A percentile compares a stretch with the other conserved stretches of the same genome.
Conservation (phyloP, 2,888 invertebrate genomes). For the Philereme vetulata region DNA sequence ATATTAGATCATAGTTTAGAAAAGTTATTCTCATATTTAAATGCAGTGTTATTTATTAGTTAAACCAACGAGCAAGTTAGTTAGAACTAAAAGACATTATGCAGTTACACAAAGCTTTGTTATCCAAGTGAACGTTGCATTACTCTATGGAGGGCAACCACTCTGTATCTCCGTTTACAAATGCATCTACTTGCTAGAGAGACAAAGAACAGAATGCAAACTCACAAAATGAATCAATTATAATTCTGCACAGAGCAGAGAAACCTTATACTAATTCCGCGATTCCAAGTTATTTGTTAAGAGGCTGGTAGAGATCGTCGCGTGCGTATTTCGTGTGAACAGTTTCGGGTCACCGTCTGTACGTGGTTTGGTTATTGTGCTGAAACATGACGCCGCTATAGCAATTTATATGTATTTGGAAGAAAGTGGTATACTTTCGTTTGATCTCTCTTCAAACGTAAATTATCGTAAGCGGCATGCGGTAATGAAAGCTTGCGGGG, state of each 20-base stretch:
- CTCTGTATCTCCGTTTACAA: slow-evolving; percentile 10
- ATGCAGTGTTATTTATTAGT: no score
- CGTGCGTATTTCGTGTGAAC: slow-evolving; percentile 45
- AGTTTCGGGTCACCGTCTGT: slow-evolving; percentile 57
- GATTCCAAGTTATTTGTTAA: slow-evolving; percentile 52
- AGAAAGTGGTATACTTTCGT: slow-evolving; percentile 58
- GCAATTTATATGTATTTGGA: slow-evolving; percentile 54
- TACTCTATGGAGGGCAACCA: slow-evolving; percentile 19
- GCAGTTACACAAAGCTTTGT: slow-evolving; percentile 6
- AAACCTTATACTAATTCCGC: slow-evolving; percentile 61
- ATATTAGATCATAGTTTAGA: no score
- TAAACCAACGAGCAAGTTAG: no score
- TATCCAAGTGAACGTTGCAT: slow-evolving; percentile 20
- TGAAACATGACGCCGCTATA: slow-evolving; percentile 50
- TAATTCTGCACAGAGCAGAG: slow-evolving; percentile 50
- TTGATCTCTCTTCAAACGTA: slow-evolving; percentile 45
- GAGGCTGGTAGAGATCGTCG: slow-evolving; percentile 49
- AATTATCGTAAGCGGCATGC: slow-evolving; percentile 50
- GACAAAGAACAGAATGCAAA: slow-evolving; percentile 19
- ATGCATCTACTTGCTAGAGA: slow-evolving; percentile 28
- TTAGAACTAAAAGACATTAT: neutral
- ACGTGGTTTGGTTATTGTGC: slow-evolving; percentile 65
- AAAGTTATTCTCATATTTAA: no score
- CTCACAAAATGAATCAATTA: slow-evolving; percentile 15
- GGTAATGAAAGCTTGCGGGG: slow-evolving; percentile 53